Base-by-base conservation (phyloP, 2,888 invertebrate genomes). In the Drosophila vallismaia region DNA sequence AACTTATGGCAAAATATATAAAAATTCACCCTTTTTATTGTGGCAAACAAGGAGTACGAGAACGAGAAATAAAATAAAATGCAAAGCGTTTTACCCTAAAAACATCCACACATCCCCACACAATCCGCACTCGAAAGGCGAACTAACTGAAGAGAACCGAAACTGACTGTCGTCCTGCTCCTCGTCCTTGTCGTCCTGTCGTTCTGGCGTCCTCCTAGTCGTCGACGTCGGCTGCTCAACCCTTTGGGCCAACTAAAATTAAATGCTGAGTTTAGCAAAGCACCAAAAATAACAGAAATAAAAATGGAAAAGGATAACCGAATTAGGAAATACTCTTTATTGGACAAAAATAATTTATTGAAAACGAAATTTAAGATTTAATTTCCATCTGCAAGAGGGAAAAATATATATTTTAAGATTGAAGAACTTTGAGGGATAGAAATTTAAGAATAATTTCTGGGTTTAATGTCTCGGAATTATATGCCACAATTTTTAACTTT, bases 1-100 rank as follows among this genome's bases (percentile, higher is more conserved):
- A 86, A 86, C 85, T 82, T 85, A 84, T 86, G 86, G 82, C 79
- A 72, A 84, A 86, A 84, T 76, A 85, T 71, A 75, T 78, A 82
- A 86, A 85, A 85, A 87, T 87, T 56, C 85, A 87, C 87, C 85
- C 85, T 85, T 86, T 85, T 85, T 86, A 83, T 86, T 86, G 80
- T 86, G 86, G 77, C 80, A 84, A 81, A 81, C 84, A 80, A 79
- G 74, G 70, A 77, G 19, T 19, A 79, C 76, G 70, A 77, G 67
- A 80, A 83, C 71, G 86, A 79, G 77, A 73, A 78, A 76, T 75
- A 76, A 81, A 83, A 82, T 81, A 79, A 84, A 84, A 86, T 83
- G 82, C 82, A 83, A 86, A 86, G 63, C 86, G 77, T 75, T 86
- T 63, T 79, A 72, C 73, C 68, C 64, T 57, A 73, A 63, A 36